Conservation (phyloP, 2,113 vertebrate species). For the Thamnophis sirtalis region DNA sequence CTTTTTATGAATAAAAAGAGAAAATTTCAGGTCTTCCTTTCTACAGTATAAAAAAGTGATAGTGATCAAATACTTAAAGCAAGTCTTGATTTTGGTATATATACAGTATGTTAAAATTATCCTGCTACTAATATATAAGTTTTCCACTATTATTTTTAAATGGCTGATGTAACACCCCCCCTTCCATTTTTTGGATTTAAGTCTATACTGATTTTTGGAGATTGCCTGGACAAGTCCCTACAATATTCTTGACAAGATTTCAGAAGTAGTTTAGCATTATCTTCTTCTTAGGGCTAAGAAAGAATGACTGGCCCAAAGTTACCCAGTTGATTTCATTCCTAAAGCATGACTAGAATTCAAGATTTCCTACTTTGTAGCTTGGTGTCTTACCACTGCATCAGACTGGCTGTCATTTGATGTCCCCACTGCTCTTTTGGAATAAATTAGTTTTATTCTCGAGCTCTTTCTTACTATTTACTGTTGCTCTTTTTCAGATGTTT, state of each 20-base stretch:
- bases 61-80: slow-evolving; percentile 1
- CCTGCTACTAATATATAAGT: not conserved
- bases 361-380: not conserved
- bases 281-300: not conserved
- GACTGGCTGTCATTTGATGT: not conserved
- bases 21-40: not conserved
- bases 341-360: not conserved
- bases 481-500: slow-evolving; percentile 31
- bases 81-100: not conserved
- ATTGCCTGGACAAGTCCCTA: not conserved
- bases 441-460: not conserved
- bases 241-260: not conserved
- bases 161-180: not conserved
- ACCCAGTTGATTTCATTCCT: not conserved
- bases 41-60: not conserved
- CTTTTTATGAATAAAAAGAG: not conserved
- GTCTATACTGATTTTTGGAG: not conserved
- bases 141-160: not conserved
- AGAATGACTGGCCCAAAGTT: not conserved
- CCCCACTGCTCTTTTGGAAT: not conserved
- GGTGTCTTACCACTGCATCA: not conserved
- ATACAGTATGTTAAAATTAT: slow-evolving; percentile 20
- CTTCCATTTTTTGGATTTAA: not conserved
- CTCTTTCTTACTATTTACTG: slow-evolving; percentile 14
- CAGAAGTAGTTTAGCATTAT: not conserved